phyloP scores from a whole-genome alignment of 2,888 invertebrate species.

The Chromoteleia sp. region DNA sequence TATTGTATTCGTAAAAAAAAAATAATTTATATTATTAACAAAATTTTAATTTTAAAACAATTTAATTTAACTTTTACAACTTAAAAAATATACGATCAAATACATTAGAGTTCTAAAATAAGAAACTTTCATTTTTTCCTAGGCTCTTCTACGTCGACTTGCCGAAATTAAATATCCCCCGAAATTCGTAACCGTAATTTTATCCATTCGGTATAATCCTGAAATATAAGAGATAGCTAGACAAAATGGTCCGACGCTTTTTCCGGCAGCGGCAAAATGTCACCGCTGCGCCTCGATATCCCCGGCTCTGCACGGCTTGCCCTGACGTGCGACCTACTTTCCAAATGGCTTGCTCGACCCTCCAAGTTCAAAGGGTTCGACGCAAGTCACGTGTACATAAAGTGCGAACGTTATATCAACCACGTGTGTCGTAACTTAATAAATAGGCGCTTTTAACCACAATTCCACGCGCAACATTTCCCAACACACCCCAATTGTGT shows the following conservation, averaged over 20 bases:
- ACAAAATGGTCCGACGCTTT: conserved; percentile 44
- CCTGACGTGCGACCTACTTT: conserved; percentile 79
- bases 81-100: too few species aligned
- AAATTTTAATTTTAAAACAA: too few species aligned
- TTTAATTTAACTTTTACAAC: too few species aligned
- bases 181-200: conserved; percentile 10
- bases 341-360: conserved; percentile 77
- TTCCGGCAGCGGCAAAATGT: conserved; percentile 49
- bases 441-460: conserved; percentile 53
- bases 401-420: conserved; percentile 63
- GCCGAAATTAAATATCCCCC: conserved; percentile 26
- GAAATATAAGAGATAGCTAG: conserved; percentile 11
- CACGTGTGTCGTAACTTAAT: conserved; percentile 65
- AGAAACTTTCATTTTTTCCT: neutral
- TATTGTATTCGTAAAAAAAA: too few species aligned
- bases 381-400: conserved; percentile 77
- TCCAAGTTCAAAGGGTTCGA: conserved; percentile 79
- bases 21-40: too few species aligned
- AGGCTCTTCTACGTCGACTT: too few species aligned
- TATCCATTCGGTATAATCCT: conserved; percentile 22
- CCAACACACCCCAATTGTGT: conserved; percentile 28
- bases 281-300: conserved; percentile 37
- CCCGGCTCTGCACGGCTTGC: conserved; percentile 49
- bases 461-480: conserved; percentile 50
- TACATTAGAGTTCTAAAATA: neutral